A percentile compares a stretch with the other conserved stretches of the same genome.
phyloP scores from a whole-genome alignment of 2,797 vertebrate genomes.

The Mergus octosetaceus region DNA sequence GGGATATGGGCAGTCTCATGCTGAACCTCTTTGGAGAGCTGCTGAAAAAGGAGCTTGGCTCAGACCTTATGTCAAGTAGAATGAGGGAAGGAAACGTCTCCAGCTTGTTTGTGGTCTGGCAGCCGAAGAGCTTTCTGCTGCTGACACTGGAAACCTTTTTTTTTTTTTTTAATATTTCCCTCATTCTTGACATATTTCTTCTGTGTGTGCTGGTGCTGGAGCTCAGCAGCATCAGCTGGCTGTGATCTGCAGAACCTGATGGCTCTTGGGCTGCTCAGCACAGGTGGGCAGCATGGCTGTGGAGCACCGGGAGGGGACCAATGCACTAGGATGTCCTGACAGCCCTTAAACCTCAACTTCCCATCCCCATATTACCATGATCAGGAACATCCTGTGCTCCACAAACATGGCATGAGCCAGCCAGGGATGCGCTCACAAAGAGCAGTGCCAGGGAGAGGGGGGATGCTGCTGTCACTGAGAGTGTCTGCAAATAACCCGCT shows the following conservation, averaged over 20 bases:
- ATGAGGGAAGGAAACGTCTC: not conserved
- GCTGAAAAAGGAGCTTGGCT: slow-evolving; percentile 34
- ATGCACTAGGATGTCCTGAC: not conserved
- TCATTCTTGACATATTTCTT: not conserved
- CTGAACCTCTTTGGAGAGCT: not conserved
- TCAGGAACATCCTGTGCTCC: not conserved
- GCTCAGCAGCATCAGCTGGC: accelerated
- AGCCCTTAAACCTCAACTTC: not conserved
- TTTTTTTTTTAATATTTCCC: not conserved
- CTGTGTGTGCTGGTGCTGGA: accelerated
- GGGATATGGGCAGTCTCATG: not conserved
- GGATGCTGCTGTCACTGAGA: not conserved
- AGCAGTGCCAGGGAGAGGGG: not conserved
- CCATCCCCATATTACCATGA: not conserved
- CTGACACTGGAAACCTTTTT: slow-evolving; percentile 14
- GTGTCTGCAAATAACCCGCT: not conserved
- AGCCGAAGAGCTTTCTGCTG: not conserved
- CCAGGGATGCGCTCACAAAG: accelerated
- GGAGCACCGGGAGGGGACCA: not conserved
- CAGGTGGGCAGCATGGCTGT: too few relatives aligned
- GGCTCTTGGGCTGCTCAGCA: not conserved
- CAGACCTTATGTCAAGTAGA: not conserved
- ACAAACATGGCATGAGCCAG: too few relatives aligned
- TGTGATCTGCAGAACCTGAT: accelerated
- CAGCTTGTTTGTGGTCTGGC: slow-evolving; percentile 56